These are phyloP conservation scores for Spilogale gracilis DNA, from an alignment of 2,113 vertebrate species.

Conservation along the genomic window DNA sequence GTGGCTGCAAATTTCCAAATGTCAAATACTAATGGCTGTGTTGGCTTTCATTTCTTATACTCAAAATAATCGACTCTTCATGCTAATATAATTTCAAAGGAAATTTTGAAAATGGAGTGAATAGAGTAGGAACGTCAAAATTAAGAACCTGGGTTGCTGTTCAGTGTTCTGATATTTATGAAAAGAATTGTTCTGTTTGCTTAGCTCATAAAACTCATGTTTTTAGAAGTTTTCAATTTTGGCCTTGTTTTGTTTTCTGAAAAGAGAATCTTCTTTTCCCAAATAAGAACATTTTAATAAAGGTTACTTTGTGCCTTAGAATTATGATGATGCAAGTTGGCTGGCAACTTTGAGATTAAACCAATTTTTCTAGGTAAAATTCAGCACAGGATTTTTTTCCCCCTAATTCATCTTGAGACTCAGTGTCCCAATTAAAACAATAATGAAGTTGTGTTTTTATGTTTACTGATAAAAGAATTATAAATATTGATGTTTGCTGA, in stretches of 20 bases:
- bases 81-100: slow-evolving; percentile 60
- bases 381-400: neutral
- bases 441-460: neutral
- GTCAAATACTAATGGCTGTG: slow-evolving; percentile 42
- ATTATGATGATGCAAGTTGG: neutral
- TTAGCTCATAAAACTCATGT: neutral
- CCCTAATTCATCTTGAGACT: neutral
- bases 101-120: slow-evolving; percentile 53
- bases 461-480: slow-evolving; percentile 13
- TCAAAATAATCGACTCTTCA: slow-evolving; percentile 57
- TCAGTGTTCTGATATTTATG: slow-evolving; percentile 47
- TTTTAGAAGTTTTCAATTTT: slow-evolving; percentile 42
- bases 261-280: neutral
- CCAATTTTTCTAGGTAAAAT: neutral
- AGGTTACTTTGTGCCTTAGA: slow-evolving; percentile 18
- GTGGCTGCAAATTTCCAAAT: slow-evolving; percentile 65
- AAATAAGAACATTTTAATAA: slow-evolving; percentile 46
- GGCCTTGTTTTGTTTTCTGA: slow-evolving; percentile 18
- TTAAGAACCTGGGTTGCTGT: neutral
- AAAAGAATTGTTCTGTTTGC: slow-evolving; percentile 51
- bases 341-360: neutral
- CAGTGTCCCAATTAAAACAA: neutral
- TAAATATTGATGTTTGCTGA: neutral
- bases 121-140: slow-evolving; percentile 48
- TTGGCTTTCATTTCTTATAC: slow-evolving; percentile 20